Evolutionary conservation across 2,888 invertebrate species (phyloP).

Genomic region (Eupithecia tripunctaria): DNA sequence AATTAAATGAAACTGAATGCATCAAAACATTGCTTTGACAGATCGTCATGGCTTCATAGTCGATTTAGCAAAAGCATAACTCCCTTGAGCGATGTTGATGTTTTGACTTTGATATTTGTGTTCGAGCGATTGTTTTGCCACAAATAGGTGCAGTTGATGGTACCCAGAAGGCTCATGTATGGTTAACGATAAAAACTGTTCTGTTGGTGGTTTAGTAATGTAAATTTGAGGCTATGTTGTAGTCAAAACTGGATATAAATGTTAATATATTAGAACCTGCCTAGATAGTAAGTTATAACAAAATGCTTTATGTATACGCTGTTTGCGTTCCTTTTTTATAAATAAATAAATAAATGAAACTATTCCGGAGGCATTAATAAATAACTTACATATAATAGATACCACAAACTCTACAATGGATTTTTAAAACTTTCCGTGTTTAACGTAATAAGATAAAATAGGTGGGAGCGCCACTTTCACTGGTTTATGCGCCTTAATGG

Average conservation of each 20-base stretch:
- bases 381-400: too few relatives aligned
- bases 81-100: constrained; percentile 8
- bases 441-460: too few relatives aligned
- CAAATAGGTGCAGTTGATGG: neutral
- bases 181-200: neutral
- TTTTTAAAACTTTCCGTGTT: too few relatives aligned
- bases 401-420: too few relatives aligned
- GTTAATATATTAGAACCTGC: too few relatives aligned
- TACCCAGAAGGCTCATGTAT: neutral
- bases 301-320: too few relatives aligned
- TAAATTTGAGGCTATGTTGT: neutral
- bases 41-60: constrained; percentile 3
- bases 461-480: too few relatives aligned
- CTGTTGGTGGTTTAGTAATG: neutral
- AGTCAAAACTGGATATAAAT: neutral
- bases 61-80: constrained; percentile 7
- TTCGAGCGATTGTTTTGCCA: neutral
- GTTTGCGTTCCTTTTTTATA: too few relatives aligned
- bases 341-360: too few relatives aligned
- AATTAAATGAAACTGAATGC: constrained; percentile 7
- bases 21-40: constrained; percentile 16
- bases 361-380: too few relatives aligned
- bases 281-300: too few relatives aligned
- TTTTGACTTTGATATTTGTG: constrained; percentile 1
- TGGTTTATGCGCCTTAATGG: too few relatives aligned